A percentile compares a stretch with the other conserved stretches of the same genome.
These are phyloP conservation scores for Cephus sareptanus DNA, from an alignment of 2,888 invertebrate genomes.

Conservation along the genomic window DNA sequence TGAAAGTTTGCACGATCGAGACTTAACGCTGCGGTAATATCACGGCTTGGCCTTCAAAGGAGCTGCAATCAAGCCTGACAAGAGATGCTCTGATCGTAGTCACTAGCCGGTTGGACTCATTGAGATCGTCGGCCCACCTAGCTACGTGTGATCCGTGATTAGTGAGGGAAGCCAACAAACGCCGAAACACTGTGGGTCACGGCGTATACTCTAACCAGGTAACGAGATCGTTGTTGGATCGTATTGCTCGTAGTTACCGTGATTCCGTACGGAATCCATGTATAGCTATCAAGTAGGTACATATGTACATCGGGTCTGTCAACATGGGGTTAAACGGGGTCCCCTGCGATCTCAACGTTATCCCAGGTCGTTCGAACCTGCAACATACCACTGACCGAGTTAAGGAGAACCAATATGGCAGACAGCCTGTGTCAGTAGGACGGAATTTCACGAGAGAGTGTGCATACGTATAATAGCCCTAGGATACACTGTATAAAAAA, in stretches of 20 bases:
- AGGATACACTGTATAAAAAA: background rate
- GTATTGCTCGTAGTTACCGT: conserved; percentile 1
- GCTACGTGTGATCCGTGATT: background rate
- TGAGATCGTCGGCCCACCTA: background rate
- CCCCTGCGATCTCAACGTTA: conserved; percentile 1
- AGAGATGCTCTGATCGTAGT: background rate
- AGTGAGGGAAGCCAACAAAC: background rate
- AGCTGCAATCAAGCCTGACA: background rate
- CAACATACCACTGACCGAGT: background rate
- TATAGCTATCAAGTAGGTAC: conserved; percentile 5
- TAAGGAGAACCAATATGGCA: background rate
- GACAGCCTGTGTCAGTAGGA: background rate
- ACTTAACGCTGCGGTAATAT: conserved; percentile 41
- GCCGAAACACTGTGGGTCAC: background rate
- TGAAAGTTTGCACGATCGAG: conserved; percentile 41
- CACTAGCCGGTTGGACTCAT: background rate
- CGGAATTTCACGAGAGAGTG: background rate
- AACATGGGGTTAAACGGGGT: conserved; percentile 8
- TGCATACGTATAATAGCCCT: background rate
- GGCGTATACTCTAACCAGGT: background rate
- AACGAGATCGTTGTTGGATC: background rate
- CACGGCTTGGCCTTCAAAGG: conserved; percentile 17
- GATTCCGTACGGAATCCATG: background rate
- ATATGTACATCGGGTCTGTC: conserved; percentile 5
- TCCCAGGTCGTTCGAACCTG: background rate